A percentile compares a stretch with the other conserved stretches of the same genome.
These are phyloP conservation scores for Aplochiton taeniatus DNA, from an alignment of 2,797 vertebrate genomes.

Conservation along the genomic window DNA sequence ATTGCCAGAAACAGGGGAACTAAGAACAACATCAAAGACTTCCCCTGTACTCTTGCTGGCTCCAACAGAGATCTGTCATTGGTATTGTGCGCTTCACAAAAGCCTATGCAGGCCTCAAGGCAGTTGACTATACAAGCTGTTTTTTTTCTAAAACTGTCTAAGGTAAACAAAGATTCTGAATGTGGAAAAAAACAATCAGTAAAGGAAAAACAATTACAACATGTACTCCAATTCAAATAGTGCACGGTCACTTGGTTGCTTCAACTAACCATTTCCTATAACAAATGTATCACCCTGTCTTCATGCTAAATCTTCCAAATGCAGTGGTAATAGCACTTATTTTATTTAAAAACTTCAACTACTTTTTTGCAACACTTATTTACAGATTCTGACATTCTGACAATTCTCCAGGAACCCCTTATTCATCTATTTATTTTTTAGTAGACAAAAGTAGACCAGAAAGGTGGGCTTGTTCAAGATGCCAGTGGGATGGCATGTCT, in stretches of 20 bases:
- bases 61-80: slow-evolving; percentile 4
- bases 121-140: slow-evolving; percentile 18
- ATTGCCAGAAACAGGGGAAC: slow-evolving; percentile 18
- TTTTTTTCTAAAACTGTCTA: background rate
- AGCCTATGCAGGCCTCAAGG: slow-evolving; percentile 24
- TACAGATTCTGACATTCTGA: background rate
- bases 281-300: too few relatives aligned
- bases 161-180: slow-evolving; percentile 7
- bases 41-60: slow-evolving; percentile 16
- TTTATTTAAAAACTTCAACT: background rate
- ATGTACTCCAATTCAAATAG: too few relatives aligned
- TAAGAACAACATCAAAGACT: slow-evolving; percentile 22
- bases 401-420: background rate
- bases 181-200: background rate
- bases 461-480: slow-evolving; percentile 5
- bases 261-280: too few relatives aligned
- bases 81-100: slow-evolving; percentile 17
- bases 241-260: background rate
- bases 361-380: background rate
- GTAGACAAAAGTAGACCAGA: background rate
- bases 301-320: too few relatives aligned
- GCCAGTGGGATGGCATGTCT: slow-evolving; percentile 22
- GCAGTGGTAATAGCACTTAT: too few relatives aligned
- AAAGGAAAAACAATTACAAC: slow-evolving; percentile 1
- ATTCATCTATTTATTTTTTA: background rate